These are phyloP conservation scores for Trinorchestia longiramus DNA, from an alignment of 1,140 invertebrate species.

Conservation along the genomic window DNA sequence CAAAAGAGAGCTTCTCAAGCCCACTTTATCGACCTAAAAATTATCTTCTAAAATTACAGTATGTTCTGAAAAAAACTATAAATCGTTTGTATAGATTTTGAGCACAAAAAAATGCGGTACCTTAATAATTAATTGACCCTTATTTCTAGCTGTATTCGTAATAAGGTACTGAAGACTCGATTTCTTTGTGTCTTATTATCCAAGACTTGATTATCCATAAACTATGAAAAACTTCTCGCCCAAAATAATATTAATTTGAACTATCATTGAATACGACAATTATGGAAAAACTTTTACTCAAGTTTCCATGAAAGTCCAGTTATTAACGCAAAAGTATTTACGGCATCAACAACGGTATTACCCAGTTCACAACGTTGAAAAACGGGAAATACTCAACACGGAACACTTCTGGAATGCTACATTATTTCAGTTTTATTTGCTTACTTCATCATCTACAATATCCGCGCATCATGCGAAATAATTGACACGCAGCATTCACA, in stretches of 20 bases:
- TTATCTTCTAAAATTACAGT: background rate
- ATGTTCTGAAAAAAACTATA: background rate
- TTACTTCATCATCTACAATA: background rate
- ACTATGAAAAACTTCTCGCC: background rate
- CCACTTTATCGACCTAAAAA: too few relatives aligned
- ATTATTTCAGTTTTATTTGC: background rate
- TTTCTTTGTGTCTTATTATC: background rate
- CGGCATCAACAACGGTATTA: background rate
- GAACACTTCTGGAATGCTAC: background rate
- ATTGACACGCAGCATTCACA: background rate
- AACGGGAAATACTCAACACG: background rate
- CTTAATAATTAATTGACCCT: background rate
- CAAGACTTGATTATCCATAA: background rate
- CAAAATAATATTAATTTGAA: background rate
- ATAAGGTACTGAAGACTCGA: background rate
- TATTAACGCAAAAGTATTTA: background rate
- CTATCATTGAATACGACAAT: background rate
- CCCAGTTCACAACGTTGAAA: background rate
- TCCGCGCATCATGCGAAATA: background rate
- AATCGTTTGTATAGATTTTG: background rate
- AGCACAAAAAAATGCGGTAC: background rate
- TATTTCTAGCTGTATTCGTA: background rate
- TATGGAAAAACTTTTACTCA: too few relatives aligned
- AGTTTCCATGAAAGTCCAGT: background rate
- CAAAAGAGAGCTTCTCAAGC: too few relatives aligned